These are phyloP conservation scores for Drosophila oshimai DNA, from an alignment of 1,140 invertebrate genomes.

Conservation along the genomic window DNA sequence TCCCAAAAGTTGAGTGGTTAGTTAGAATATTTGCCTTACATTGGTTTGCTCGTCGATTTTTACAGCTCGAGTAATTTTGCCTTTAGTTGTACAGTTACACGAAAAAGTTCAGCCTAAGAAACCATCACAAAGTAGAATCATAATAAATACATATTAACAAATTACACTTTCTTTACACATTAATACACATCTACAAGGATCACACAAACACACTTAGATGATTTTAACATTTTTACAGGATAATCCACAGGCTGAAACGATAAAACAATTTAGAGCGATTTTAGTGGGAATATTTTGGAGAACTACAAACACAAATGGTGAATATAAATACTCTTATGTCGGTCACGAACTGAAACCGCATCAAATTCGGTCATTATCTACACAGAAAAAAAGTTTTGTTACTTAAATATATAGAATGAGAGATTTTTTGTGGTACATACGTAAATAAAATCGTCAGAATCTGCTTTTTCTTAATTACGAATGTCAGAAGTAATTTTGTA, in stretches of 20 bases:
- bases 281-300: conserved; percentile 4
- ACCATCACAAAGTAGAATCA: conserved; percentile 78
- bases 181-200: conserved; percentile 29
- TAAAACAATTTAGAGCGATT: conserved; percentile 31
- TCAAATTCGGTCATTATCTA: conserved; percentile 1
- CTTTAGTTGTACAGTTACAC: conserved; percentile 64
- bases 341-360: conserved; percentile 25
- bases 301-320: not conserved
- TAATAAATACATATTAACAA: conserved; percentile 70
- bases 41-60: conserved; percentile 45
- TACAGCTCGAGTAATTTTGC: conserved; percentile 38
- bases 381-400: not conserved
- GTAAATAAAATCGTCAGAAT: too few relatives aligned
- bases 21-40: conserved; percentile 74
- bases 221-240: conserved; percentile 49
- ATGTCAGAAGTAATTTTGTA: too few relatives aligned
- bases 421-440: too few relatives aligned
- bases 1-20: conserved; percentile 52
- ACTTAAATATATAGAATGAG: too few relatives aligned
- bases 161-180: conserved; percentile 39
- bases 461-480: too few relatives aligned
- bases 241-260: conserved; percentile 34
- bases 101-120: conserved; percentile 79
- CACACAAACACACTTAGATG: conserved; percentile 28
- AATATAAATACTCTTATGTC: conserved; percentile 23